Evolutionary conservation across 2,888 invertebrate species (phyloP), one percentile per base, ranked within the genome.

Genomic region (Metallyticus violacea): DNA sequence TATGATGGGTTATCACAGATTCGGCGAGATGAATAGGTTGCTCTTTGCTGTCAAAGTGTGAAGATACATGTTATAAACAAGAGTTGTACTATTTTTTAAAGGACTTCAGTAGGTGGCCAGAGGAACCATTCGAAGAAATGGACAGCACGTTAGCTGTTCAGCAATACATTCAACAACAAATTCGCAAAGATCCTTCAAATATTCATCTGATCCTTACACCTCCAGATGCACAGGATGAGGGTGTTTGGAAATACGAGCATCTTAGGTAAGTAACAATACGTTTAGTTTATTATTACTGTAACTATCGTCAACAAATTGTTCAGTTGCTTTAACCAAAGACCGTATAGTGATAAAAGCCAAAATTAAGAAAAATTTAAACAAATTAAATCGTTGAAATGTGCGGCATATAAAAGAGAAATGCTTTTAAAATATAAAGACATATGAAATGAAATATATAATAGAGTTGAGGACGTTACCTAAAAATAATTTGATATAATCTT

Each of bases 221-320:
- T 93, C 99, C 99, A 1, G 99, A 99, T 90, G 96, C 97, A 26
- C 99, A 99, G 92, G 99, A 99, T 91, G 99, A 99, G 92, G 99
- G 99, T 77, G 99, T 99, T 83, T 99, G 99, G 99, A 99, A 99
- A 93, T 99, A 99, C 92, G 99, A 99, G 93, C 99, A 99, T 93
- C 94, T 99, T 87, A 95, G 97, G 97, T 97, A 92, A 6, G 40
- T 62, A 62, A 15, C 2, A 62, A 62, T n/a, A n/a, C n/a, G n/a
- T n/a, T n/a, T n/a, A n/a, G n/a, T n/a, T n/a, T n/a, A n/a, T n/a
- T n/a, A n/a, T n/a, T n/a, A n/a, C n/a, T n/a, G n/a, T n/a, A n/a
- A n/a, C n/a, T n/a, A n/a, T n/a, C n/a, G n/a, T n/a, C n/a, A n/a
- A n/a, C n/a, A n/a, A n/a, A n/a, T n/a, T n/a, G n/a, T n/a, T n/a